Percentiles rank a stretch among this genome's conserved stretches.
Evolutionary conservation across 2,888 invertebrate species (phyloP).

Genomic region (Ennomos erosarius): DNA sequence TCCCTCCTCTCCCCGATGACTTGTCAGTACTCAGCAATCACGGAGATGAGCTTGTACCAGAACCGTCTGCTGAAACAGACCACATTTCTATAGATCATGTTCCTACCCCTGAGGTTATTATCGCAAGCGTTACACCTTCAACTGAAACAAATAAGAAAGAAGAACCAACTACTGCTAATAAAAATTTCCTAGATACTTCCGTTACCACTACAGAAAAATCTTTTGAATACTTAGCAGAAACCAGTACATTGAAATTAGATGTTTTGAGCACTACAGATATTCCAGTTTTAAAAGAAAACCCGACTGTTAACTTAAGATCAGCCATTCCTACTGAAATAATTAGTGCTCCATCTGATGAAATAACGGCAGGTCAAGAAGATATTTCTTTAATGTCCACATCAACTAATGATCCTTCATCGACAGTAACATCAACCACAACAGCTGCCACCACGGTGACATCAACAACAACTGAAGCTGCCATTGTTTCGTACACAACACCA

Average conservation of each 20-base stretch:
- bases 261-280: conserved; percentile 44
- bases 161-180: conserved; percentile 49
- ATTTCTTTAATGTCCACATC: conserved; percentile 10
- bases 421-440: conserved; percentile 16
- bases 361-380: conserved; percentile 4
- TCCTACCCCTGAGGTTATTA: conserved; percentile 53
- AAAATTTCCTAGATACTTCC: conserved; percentile 47
- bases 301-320: conserved; percentile 70
- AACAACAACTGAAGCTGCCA: conserved; percentile 12
- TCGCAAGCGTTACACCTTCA: conserved; percentile 49
- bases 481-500: not conserved
- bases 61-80: conserved; percentile 62
- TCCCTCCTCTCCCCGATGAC: conserved; percentile 78
- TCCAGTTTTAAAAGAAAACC: conserved; percentile 55
- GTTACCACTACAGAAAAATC: conserved; percentile 50
- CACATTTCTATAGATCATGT: conserved; percentile 48
- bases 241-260: conserved; percentile 43
- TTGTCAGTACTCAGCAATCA: conserved; percentile 71
- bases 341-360: conserved; percentile 55
- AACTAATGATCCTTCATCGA: conserved; percentile 6
- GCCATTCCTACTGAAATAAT: conserved; percentile 72
- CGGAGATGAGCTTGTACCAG: conserved; percentile 71
- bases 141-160: conserved; percentile 51
- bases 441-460: conserved; percentile 4
- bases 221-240: conserved; percentile 43